Conservation (phyloP, 2,797 vertebrate species). For the Microhierax caerulescens region DNA sequence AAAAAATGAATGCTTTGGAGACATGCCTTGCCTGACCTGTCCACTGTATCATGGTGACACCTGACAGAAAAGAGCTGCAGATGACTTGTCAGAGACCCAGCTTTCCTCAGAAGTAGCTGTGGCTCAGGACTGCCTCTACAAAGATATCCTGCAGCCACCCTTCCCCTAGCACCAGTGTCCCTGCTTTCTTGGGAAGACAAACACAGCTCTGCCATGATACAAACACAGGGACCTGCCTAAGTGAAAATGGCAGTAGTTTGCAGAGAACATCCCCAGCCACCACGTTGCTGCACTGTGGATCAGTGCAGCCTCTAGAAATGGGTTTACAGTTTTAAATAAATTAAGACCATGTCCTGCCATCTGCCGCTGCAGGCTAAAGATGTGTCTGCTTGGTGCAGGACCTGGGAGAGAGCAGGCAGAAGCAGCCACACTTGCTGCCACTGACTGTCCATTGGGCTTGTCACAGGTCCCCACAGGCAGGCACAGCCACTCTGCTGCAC, state of each 20-base stretch:
- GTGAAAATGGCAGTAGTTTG: background rate
- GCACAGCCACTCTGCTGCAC: background rate
- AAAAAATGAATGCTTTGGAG: background rate
- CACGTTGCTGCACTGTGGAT: rapidly evolving
- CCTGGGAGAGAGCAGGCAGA: background rate
- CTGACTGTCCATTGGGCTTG: rapidly evolving
- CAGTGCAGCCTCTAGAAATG: background rate
- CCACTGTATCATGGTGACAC: background rate
- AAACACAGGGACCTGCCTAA: background rate
- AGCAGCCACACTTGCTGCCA: background rate
- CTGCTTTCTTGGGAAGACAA: background rate
- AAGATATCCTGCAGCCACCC: background rate
- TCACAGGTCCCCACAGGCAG: background rate
- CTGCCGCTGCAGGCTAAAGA: background rate
- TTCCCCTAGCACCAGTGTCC: background rate
- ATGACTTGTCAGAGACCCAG: background rate
- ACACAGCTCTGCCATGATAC: background rate
- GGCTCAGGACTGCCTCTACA: background rate
- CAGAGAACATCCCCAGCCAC: background rate
- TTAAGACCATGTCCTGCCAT: background rate
- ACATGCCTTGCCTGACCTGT: background rate
- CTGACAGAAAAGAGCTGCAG: background rate
- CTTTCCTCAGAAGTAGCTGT: background rate
- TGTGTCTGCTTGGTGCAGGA: background rate
- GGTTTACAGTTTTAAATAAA: background rate